A percentile compares a stretch with the other conserved stretches of the same genome.
Evolutionary conservation across 2,797 vertebrate genomes (phyloP).

Genomic region (Epinephelus awoara): DNA sequence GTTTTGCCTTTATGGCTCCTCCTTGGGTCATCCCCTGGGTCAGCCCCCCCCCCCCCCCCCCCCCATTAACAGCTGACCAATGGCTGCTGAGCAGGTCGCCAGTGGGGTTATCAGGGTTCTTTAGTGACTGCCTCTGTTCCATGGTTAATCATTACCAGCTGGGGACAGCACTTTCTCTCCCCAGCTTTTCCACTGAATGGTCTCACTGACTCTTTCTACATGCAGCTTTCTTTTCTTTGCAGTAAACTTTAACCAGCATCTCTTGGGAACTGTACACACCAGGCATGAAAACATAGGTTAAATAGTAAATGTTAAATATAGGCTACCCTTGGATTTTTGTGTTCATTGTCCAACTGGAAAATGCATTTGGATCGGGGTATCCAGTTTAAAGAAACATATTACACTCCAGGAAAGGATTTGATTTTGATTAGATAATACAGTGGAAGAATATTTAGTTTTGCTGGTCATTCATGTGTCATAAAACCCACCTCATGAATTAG

Average conservation of each 20-base stretch:
- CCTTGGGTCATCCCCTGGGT: not conserved
- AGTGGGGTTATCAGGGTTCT: slow-evolving; percentile 48
- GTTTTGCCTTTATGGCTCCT: slow-evolving; percentile 19
- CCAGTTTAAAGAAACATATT: not conserved
- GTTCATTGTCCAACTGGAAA: not conserved
- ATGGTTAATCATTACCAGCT: slow-evolving; percentile 75
- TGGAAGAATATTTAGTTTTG: not conserved
- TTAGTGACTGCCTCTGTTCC: slow-evolving; percentile 46
- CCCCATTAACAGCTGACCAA: slow-evolving; percentile 37
- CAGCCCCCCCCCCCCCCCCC: not conserved
- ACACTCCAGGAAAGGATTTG: not conserved
- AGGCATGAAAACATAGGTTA: not conserved
- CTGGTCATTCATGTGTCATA: not conserved
- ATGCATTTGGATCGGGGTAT: not conserved
- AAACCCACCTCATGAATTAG: not conserved
- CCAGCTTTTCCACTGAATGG: slow-evolving; percentile 25
- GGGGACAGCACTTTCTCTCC: slow-evolving; percentile 41
- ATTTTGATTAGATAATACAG: not conserved
- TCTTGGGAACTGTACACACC: not conserved
- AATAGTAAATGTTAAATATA: not conserved
- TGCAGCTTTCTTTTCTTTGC: not conserved
- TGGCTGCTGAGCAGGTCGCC: slow-evolving; percentile 27
- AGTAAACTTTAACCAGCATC: not conserved
- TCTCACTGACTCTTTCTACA: slow-evolving; percentile 4
- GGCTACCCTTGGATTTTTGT: not conserved